Base-by-base conservation (phyloP, 1,140 invertebrate species). In the Elymnias hypermnestra region DNA sequence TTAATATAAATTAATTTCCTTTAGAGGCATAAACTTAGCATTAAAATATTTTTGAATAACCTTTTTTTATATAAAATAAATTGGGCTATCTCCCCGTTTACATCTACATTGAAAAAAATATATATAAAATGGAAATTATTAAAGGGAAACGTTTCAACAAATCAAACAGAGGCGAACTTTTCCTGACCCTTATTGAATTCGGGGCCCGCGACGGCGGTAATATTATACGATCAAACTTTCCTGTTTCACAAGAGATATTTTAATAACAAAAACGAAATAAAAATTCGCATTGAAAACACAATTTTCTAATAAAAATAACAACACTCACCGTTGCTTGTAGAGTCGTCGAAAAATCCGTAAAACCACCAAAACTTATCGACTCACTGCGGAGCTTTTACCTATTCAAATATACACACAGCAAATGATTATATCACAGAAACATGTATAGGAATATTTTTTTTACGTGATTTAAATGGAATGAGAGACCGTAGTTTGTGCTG, bases 341-440 rank as follows among this genome's bases (percentile, higher is more conserved):
- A 39, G 43, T 47, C 31, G 29, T 15, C 21, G 21, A 31, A 41
- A 46, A 53, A 60, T 56, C 49, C 52, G 45, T 36, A 26, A 31
- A 22, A 36, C 22, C 25, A 48, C 52, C 45, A 47, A 54, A 22
- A 39, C 36, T 44, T 51, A 44, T 41, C 9, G 40, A 44, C 38
- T 41, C 37, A 31, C 28, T 31, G 36, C 29, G 15, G 6, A 57
- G 35, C 21, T 54, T 53, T 44, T 26, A 45, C 35, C 46, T 54
- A 36, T 37, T 18, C 37, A 18, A 47, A 29, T 29, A 39, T 40
- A 33, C 36, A 43, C 21, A 33, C 40, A 33, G 5, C 29, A 33
- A 33, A 15, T 15, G 17, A 52, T 14, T 35, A 23, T 33, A 21
- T 45, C 42, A 39, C 21, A 45, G n/a, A n/a, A n/a, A n/a, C n/a